These are phyloP conservation scores for Dryobotodes eremita DNA, from an alignment of 2,888 invertebrate species.

Conservation along the genomic window DNA sequence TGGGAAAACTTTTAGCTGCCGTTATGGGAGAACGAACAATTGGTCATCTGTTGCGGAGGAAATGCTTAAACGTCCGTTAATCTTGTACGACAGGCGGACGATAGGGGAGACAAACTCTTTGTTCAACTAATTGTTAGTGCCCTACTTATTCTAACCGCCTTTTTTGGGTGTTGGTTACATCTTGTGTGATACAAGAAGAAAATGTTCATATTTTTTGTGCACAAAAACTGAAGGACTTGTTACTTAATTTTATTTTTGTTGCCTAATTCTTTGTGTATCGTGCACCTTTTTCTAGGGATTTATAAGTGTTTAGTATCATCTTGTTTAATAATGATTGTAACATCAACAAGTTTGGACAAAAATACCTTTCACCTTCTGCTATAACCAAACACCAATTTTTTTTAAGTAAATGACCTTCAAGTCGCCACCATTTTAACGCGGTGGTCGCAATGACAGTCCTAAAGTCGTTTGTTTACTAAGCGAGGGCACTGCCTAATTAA, in stretches of 20 bases:
- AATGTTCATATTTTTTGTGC: conserved; percentile 19
- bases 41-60: conserved; percentile 88
- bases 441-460: conserved; percentile 43
- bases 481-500: conserved; percentile 75
- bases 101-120: conserved; percentile 72
- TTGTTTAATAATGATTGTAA: neutral
- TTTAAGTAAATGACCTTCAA: conserved; percentile 3
- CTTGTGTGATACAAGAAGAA: neutral
- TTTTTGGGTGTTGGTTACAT: conserved; percentile 25
- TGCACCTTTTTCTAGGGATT: neutral
- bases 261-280: neutral
- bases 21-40: conserved; percentile 89
- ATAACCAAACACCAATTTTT: neutral
- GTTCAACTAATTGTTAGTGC: conserved; percentile 73
- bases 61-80: conserved; percentile 85
- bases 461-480: conserved; percentile 72
- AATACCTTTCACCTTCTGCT: neutral
- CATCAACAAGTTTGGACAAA: neutral
- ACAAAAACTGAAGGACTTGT: neutral
- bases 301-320: neutral
- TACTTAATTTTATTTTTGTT: conserved; percentile 4
- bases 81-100: conserved; percentile 77
- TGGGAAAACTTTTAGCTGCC: conserved; percentile 89
- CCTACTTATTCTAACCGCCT: conserved; percentile 61
- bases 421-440: conserved; percentile 12